Base-by-base conservation (phyloP, 1,140 invertebrate genomes). In the Planococcus citri region DNA sequence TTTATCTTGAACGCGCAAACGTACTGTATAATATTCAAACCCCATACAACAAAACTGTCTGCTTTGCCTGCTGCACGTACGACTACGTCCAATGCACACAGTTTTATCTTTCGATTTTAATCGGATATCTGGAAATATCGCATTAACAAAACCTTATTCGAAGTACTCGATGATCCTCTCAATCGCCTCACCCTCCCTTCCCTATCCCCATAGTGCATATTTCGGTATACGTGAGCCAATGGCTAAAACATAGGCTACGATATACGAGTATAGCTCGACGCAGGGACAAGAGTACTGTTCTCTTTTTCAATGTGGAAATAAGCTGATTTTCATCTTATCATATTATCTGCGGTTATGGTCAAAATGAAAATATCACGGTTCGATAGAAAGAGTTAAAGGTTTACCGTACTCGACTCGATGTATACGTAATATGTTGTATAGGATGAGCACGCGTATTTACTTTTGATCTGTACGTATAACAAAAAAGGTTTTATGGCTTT, bases 301-400 rank as follows among this genome's bases (percentile, higher is more conserved):
- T 51, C 6, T 51, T 51, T 51, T 51, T 6, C 41, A 51, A 17
- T n/a, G 4, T 33, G 10, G 17, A 51, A 51, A 51, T 51, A 51
- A 51, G 41, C 41, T 51, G 41, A 51, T 51, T 51, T 51, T 51
- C 41, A 51, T 51, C 41, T 51, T 51, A 51, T 51, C 41, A 20
- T 51, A 51, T 51, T 17, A 51, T 51, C 41, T 51, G 41, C 41
- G 41, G 41, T n/a, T 20, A 20, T 33, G 29, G 29, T 33, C 29
- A 33, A 33, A 33, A 33, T 33, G 41, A 51, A 51, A 51, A 51
- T 51, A 51, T 51, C n/a, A 51, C 41, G 41, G 41, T 51, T 51
- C 41, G 41, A 17, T 20, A 17, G n/a, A 51, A 20, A 51, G 41
- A 17, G 41, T 51, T 12, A 33, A 6, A 33, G 29, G 29, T 33